Evolutionary conservation across 2,113 vertebrate species (phyloP).

Genomic region (Cyphomyrus plagiostoma): DNA sequence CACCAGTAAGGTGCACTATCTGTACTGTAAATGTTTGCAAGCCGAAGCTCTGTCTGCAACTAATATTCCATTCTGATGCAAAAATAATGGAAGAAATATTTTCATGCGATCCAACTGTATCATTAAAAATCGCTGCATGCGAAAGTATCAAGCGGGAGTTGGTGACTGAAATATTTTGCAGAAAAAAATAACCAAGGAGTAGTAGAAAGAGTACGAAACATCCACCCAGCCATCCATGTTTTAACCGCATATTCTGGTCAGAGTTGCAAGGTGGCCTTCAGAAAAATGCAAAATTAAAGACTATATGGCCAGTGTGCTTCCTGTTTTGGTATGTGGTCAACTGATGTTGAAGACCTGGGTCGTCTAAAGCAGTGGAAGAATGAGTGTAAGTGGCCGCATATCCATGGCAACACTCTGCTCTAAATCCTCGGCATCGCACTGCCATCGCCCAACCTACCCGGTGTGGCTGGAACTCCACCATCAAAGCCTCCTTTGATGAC

Average conservation of each 20-base stretch:
- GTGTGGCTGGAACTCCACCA: not conserved
- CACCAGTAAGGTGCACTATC: slow-evolving; percentile 1
- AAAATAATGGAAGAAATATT: not conserved
- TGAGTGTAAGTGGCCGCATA: not conserved
- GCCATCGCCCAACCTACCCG: not conserved
- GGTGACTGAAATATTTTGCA: not conserved
- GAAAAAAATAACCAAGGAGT: not conserved
- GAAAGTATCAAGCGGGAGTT: not conserved
- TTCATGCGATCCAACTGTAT: not conserved
- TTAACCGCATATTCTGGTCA: not conserved
- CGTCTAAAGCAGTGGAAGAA: not conserved
- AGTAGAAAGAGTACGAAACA: not conserved
- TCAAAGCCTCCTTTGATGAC: slow-evolving; percentile 1
- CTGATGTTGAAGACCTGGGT: not conserved
- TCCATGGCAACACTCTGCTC: not conserved
- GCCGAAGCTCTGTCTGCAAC: not conserved
- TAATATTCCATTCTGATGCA: not conserved
- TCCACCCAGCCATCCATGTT: not conserved
- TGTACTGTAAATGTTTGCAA: not conserved
- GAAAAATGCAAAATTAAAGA: not conserved
- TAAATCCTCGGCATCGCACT: not conserved
- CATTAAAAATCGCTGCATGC: not conserved
- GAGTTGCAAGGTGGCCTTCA: not conserved
- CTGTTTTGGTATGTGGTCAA: not conserved
- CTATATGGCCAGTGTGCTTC: not conserved